Base-by-base conservation (phyloP, 2,113 vertebrate species). In the Salvelinus namaycush region DNA sequence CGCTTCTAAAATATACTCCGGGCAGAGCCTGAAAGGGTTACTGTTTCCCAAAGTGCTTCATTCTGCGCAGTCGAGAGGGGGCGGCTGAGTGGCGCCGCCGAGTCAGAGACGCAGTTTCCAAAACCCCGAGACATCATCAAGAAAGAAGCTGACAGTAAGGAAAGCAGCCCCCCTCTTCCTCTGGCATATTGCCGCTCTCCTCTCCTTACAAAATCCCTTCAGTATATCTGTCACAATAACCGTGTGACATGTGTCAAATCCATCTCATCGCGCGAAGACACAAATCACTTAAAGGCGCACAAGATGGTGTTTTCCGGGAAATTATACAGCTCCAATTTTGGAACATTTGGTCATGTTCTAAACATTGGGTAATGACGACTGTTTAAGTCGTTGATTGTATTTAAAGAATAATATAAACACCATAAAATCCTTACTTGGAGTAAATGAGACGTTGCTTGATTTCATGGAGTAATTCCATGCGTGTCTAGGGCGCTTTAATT, bases 71-170 rank as follows among this genome's bases (percentile, higher is more conserved):
- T 94, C 90, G 92, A 93, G 91, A 93, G 93, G 92, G 93, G 91
- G 93, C 93, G 92, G 93, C 93, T 91, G 89, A 92, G 92, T 94
- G 95, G 94, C 93, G 94, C 94, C 93, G 91, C 86, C 83, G 91
- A 94, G 92, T 92, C 92, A 93, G 88, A 91, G 91, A 91, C 92
- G 91, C 88, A 91, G 89, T 90, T 93, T 94, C 91, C 92, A 92
- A 92, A 91, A 93, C 90, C 92, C 90, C 88, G 92, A 94, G 93
- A 94, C 93, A 93, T 7, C 11, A 18, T 92, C 92, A 90, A 91
- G 92, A 88, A 92, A 91, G 90, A 92, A 92, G 92, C 90, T 93
- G 93, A 94, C 93, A 94, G 92, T 93, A 86, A 91, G 90, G 91
- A 93, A 92, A 90, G 89, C 84, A 86, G 82, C 84, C 59, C 79